Conservation (phyloP, 2,797 vertebrate species). For the Benthosema pterotum region DNA sequence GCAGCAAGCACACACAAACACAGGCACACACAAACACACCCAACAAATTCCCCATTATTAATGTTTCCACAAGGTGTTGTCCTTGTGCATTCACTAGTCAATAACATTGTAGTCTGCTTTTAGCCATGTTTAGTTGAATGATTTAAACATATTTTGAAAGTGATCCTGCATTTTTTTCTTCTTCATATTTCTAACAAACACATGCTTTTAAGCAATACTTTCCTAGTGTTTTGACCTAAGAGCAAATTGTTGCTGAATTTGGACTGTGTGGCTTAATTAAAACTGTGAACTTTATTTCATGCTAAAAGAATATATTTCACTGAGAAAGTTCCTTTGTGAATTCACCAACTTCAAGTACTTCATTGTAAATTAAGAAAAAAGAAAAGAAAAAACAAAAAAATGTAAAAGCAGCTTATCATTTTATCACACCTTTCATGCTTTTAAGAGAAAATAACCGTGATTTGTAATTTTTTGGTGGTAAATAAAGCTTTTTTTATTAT, state of each 20-base stretch:
- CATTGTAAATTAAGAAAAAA: background rate
- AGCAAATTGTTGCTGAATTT: background rate
- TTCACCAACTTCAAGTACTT: background rate
- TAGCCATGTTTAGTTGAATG: background rate
- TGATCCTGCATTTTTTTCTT: background rate
- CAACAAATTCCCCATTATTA: background rate
- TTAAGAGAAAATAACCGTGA: background rate
- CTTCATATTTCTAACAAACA: background rate
- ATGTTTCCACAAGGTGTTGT: background rate
- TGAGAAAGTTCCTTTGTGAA: background rate
- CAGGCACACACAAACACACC: background rate
- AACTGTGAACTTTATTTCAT: background rate
- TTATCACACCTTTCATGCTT: background rate
- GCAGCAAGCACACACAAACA: conserved; percentile 6
- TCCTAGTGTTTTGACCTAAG: background rate
- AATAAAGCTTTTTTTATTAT: conserved; percentile 2
- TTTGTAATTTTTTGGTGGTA: background rate
- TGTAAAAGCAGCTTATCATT: background rate
- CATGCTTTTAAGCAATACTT: background rate
- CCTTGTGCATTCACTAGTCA: background rate
- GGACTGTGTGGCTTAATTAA: background rate
- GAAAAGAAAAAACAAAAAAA: background rate
- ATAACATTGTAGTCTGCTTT: conserved; percentile 3
- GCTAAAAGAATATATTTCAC: background rate
- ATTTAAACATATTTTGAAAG: background rate